Conservation (phyloP, 2,113 vertebrate species). For the Progne subis region DNA sequence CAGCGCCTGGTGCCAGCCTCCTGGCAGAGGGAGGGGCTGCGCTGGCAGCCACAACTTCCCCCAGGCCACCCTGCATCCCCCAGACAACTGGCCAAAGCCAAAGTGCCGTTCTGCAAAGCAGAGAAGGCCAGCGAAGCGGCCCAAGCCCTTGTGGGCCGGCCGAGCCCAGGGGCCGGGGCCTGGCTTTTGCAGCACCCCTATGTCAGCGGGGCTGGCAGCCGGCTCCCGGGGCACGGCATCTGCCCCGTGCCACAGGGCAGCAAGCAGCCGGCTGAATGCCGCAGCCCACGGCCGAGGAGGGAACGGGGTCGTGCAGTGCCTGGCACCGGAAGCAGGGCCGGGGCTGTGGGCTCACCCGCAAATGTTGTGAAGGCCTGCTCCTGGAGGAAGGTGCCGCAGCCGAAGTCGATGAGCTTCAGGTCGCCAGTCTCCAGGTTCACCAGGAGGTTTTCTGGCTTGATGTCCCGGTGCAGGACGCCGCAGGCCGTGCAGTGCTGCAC, state of each 20-base stretch:
- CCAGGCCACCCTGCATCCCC: too few species aligned
- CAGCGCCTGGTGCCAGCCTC: too few species aligned
- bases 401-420: background rate
- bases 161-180: background rate
- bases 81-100: background rate
- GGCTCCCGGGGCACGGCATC: background rate
- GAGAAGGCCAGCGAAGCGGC: background rate
- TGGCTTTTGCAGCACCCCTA: background rate
- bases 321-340: background rate
- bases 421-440: background rate
- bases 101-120: background rate
- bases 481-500: background rate
- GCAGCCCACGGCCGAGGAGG: background rate
- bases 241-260: background rate
- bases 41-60: too few species aligned
- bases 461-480: background rate
- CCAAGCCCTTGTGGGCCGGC: background rate
- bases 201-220: background rate
- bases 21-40: too few species aligned
- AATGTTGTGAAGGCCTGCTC: fast-evolving
- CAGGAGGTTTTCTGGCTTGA: background rate
- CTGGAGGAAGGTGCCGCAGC: background rate
- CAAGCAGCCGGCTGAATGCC: background rate
- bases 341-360: background rate
- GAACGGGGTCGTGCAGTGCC: background rate